phyloP scores from a whole-genome alignment of 2,113 vertebrate genomes.

The Burhinus bistriatus region DNA sequence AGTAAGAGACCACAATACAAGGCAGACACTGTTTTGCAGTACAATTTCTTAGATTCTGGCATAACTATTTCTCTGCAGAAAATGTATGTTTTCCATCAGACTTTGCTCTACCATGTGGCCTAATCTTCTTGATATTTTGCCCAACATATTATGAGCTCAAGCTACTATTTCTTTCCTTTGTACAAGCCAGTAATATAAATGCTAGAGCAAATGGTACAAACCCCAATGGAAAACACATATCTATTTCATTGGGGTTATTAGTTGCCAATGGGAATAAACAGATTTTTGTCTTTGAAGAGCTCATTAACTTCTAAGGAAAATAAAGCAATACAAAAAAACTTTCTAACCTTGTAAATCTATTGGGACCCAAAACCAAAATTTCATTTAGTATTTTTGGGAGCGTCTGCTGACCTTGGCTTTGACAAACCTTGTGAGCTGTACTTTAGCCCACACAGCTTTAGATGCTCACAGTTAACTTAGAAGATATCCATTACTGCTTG shows the following conservation, averaged over 20 bases:
- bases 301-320: constrained; percentile 16
- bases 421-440: constrained; percentile 6
- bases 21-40: constrained; percentile 24
- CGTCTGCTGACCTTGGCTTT: constrained; percentile 29
- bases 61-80: constrained; percentile 10
- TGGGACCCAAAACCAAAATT: not conserved
- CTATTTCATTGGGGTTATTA: constrained; percentile 45
- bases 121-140: constrained; percentile 70
- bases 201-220: constrained; percentile 47
- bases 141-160: constrained; percentile 55
- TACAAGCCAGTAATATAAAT: constrained; percentile 60
- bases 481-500: not conserved
- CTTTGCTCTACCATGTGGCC: constrained; percentile 37
- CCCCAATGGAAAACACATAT: constrained; percentile 34
- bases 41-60: constrained; percentile 48
- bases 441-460: constrained; percentile 46
- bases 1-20: constrained; percentile 1
- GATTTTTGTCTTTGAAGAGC: constrained; percentile 49
- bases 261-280: constrained; percentile 65
- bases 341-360: constrained; percentile 8
- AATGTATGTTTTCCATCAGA: constrained; percentile 66
- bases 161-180: constrained; percentile 68
- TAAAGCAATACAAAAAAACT: not conserved
- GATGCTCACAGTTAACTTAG: constrained; percentile 8
- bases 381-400: constrained; percentile 15